Percentiles rank a stretch among this genome's conserved stretches.
phyloP scores from a whole-genome alignment of 2,113 vertebrate species.

The Cheirogaleus medius region DNA sequence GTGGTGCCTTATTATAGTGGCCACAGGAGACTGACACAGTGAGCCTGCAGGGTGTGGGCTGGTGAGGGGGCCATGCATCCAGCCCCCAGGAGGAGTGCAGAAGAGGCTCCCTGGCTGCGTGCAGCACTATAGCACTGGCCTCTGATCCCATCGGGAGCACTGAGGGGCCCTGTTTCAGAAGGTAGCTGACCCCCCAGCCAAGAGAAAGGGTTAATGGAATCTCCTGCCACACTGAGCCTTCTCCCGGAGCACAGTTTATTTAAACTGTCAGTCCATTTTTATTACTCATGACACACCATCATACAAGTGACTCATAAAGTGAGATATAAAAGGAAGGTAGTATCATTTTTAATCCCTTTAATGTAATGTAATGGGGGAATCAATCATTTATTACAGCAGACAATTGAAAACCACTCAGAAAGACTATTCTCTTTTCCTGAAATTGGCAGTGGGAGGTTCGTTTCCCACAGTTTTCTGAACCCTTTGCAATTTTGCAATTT shows the following conservation, averaged over 20 bases:
- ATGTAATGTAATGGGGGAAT: slow-evolving; percentile 49
- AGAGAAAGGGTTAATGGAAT: not conserved
- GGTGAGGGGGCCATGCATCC: not conserved
- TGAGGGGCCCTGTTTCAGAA: not conserved
- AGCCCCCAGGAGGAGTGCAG: too few relatives aligned
- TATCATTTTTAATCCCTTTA: slow-evolving; percentile 43
- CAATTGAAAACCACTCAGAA: slow-evolving; percentile 47
- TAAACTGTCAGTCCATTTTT: not conserved
- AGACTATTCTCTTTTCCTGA: not conserved
- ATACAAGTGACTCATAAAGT: slow-evolving; percentile 40
- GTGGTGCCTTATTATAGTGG: not conserved
- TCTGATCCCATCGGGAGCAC: not conserved
- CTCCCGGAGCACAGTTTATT: not conserved
- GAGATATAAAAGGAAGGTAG: not conserved
- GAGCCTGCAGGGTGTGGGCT: not conserved
- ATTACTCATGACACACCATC: not conserved
- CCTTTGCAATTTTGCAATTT: slow-evolving; percentile 1
- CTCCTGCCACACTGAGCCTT: not conserved
- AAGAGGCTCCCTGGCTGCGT: not conserved
- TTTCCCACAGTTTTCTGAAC: slow-evolving; percentile 2
- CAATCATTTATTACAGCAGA: slow-evolving; percentile 45
- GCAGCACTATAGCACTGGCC: not conserved
- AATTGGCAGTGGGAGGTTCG: not conserved
- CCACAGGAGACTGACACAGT: not conserved
- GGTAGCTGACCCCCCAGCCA: not conserved